These are phyloP conservation scores for Paracyprichromis sp. DNA, from an alignment of 2,113 vertebrate genomes.

Conservation along the genomic window DNA sequence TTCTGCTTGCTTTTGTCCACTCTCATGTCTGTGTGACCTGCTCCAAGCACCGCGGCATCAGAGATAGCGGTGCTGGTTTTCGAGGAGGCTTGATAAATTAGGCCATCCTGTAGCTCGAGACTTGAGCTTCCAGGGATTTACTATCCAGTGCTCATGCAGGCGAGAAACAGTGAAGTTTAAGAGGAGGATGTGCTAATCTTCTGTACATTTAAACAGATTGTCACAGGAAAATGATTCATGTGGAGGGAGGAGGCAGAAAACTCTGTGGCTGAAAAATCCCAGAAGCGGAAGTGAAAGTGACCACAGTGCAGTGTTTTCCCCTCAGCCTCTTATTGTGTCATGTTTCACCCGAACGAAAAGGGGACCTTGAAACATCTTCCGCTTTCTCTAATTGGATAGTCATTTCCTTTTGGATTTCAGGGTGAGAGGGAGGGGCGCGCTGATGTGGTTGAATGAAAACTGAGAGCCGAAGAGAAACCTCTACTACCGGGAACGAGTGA, in stretches of 20 bases:
- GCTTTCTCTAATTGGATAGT: conserved; percentile 29
- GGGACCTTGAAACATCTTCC: conserved; percentile 44
- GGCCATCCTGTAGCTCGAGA: neutral
- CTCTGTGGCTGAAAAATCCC: neutral
- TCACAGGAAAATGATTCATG: conserved; percentile 26
- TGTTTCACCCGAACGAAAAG: conserved; percentile 12
- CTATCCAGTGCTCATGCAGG: neutral
- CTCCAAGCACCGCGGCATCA: neutral
- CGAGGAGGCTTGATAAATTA: neutral
- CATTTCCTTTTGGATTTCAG: conserved; percentile 27
- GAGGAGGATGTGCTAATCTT: neutral
- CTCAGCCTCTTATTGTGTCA: neutral
- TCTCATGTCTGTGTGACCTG: neutral
- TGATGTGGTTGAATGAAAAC: neutral
- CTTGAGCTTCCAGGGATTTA: neutral
- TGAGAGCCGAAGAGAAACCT: neutral
- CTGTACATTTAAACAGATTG: neutral
- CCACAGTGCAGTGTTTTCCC: neutral
- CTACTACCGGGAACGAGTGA: neutral
- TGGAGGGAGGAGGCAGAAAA: neutral
- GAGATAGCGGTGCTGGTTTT: neutral
- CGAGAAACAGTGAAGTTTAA: neutral
- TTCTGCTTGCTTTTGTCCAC: neutral
- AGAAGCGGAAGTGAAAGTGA: conserved; percentile 53
- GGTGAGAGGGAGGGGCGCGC: neutral